Base-by-base conservation (phyloP, 2,797 vertebrate species). In the Vireo griseus region DNA sequence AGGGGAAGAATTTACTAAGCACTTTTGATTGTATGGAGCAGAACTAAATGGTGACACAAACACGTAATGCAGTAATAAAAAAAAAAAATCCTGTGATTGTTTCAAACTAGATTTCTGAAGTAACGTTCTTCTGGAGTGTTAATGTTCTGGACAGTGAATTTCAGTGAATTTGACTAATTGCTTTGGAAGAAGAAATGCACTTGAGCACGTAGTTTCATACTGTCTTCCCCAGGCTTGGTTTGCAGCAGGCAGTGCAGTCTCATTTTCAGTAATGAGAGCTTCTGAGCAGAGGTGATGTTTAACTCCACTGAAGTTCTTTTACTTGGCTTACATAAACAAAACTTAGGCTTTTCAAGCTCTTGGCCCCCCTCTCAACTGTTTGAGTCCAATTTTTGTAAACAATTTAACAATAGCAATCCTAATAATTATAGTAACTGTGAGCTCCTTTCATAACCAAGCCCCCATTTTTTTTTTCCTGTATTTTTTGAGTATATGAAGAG, bases 1-100 rank as follows among this genome's bases (percentile, higher is more conserved):
- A 89, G 83, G 74, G 73, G 16, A 73, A 61, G 68, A 75, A 73
- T 72, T 95, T 86, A 82, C 65, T 80, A 71, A 93, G 19, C 13
- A 2, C 22, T 85, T 90, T 90, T 39, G 44, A 72, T 90, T 81
- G 28, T 62, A 8, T 48, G 5, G 40, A 10, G 37, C 66, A 66
- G 24, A 77, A 45, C 62, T 72, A 62, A 91, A 77, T 67, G 48
- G 51, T 73, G 65, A 48, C 26, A 80, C 51, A 80, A 93, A 55
- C 74, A 40, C 37, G 15, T 81, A 59, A 67, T 81, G 7, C 5
- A 80, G 85, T 28, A 78, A 48, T 55, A 15, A 58, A 45, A 77
- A 40, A 39, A 39, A 40, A 54, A 35, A 26, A 19, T 19, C 35
- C 19, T 45, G 18, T 35, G 37, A 7, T 31, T 71, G 6, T 62